Evolutionary conservation across 1,140 invertebrate genomes (phyloP), one percentile per base, ranked within the genome.

Genomic region (Lucilia cuprina): DNA sequence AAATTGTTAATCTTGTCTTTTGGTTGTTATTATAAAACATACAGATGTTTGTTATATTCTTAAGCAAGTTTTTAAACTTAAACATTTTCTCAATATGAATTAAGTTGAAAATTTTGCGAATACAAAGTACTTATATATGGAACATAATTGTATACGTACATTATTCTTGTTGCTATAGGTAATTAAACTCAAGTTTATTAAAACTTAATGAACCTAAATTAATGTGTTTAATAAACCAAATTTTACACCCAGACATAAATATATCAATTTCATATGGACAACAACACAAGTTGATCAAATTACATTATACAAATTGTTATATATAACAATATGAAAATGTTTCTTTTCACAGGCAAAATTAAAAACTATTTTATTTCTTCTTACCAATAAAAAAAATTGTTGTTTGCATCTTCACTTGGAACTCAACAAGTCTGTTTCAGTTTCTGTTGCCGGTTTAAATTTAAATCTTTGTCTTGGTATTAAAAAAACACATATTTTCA

Each of bases 231-330:
- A 41, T 41, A 47, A 19, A 41, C n/a, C 75, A 47, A 10, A 41
- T 35, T 75, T 75, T 75, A 41, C 75, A 78, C 34, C 75, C 75
- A 78, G 75, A 78, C 75, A 78, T 5, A 78, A 78, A 78, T 78
- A 34, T 35, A 78, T 78, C 35, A 78, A 78, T 78, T 78, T 78
- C 75, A 7, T 41, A n/a, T 12, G 55, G n/a, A 60, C 55, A 60
- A 60, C 41, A 60, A 60, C 55, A 60, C 12, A 17, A 60, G 55
- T n/a, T 7, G 13, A 60, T 60, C 55, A 60, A 60, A 17, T 60
- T 60, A n/a, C 55, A 7, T 60, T 60, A 3, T 14, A 60, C 14
- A 17, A n/a, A 0, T 12, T 7, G 1, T 17, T n/a, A 17, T 3
- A 30, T 30, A 30, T 3, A 17, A n/a, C 55, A 60, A 60, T 60